Evolutionary conservation across 2,113 vertebrate genomes (phyloP), one percentile per base, ranked within the genome.

Genomic region (Morone chrysops): DNA sequence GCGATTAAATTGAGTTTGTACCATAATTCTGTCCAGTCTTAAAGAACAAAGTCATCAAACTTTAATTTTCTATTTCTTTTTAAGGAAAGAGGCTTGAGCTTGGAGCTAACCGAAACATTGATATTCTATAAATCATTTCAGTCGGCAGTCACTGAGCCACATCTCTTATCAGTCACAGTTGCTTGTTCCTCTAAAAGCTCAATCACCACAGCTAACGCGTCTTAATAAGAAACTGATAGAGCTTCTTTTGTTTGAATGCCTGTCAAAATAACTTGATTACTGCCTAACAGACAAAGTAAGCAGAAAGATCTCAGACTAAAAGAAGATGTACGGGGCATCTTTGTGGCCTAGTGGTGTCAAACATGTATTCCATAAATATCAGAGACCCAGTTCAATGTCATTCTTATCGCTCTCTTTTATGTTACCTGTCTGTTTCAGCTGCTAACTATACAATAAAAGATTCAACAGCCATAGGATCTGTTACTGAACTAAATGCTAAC

Each of bases 171-270:
- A 70, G 86, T 82, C 81, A 75, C 87, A 81, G 68, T 11, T 25
- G 54, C 63, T 79, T 69, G 78, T 68, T 69, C 80, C 50, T 66
- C 69, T 53, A 53, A 75, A 71, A 68, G 66, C 80, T 83, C 78
- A 83, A 90, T 89, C 80, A 81, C 59, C 12, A 45, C 51, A 40
- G 12, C 57, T 85, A 90, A 88, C 60, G 45, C 65, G 59, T 17
- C 45, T 54, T 87, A 92, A 91, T 50, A 82, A 80, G 85, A 90
- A 90, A 74, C 82, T 82, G 84, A 92, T 87, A 70, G 83, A 82
- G 80, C 75, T 87, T 80, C 50, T 83, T 61, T 80, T 56, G 69
- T 76, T 66, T 84, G 70, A 87, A 72, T 36, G 69, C 20, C 72
- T 59, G 48, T 85, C 38, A 79, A 71, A 84, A 88, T 63, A 80